Evolutionary conservation across 2,797 vertebrate species (phyloP).

Genomic region (Melanotaenia nigrans): DNA sequence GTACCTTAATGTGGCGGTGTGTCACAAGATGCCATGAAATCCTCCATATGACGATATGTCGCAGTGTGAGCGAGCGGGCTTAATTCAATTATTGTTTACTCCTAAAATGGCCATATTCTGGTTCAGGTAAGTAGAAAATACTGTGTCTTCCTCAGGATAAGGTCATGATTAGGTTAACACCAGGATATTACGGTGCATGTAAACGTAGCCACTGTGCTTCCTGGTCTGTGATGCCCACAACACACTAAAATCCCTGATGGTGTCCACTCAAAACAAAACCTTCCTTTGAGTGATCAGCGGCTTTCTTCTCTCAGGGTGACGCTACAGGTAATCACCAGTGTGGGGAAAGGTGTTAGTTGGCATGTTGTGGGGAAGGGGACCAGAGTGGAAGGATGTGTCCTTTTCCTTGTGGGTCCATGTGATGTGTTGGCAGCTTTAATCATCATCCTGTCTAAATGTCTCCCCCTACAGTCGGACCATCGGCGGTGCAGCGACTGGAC

Average conservation of each 20-base stretch:
- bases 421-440: neutral
- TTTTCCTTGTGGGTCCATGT: conserved; percentile 26
- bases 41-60: neutral
- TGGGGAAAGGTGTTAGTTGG: conserved; percentile 16
- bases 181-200: neutral
- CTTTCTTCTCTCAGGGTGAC: conserved; percentile 43
- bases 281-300: conserved; percentile 54
- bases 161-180: neutral
- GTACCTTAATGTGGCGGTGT: neutral
- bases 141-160: neutral
- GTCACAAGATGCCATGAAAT: neutral
- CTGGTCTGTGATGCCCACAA: conserved; percentile 45
- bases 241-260: conserved; percentile 37
- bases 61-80: neutral
- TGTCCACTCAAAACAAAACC: conserved; percentile 50
- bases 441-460: conserved; percentile 51
- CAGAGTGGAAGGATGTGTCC: conserved; percentile 31
- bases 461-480: conserved; percentile 89
- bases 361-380: conserved; percentile 30
- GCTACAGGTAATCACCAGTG: conserved; percentile 25
- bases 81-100: neutral
- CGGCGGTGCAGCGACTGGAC: conserved; percentile 97
- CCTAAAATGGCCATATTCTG: neutral
- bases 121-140: neutral
- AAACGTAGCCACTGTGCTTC: conserved; percentile 39